Evolutionary conservation across 2,888 invertebrate species (phyloP).

Genomic region (Drosophila lacicola): DNA sequence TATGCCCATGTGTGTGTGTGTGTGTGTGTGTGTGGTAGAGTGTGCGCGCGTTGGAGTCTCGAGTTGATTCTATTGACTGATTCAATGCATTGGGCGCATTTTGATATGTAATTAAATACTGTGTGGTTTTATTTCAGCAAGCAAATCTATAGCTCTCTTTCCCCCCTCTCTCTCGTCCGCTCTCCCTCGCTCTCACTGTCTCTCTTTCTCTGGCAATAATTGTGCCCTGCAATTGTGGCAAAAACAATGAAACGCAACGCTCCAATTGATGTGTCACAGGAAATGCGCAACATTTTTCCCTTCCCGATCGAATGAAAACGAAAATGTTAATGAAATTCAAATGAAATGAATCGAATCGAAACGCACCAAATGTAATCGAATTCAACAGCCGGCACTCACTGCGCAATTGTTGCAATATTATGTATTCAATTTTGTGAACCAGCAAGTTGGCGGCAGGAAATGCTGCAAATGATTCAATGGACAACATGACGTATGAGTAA

Average conservation of each 20-base stretch:
- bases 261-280: slow-evolving; percentile 63
- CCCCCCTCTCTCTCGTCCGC: not conserved
- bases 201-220: slow-evolving; percentile 31
- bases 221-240: slow-evolving; percentile 51
- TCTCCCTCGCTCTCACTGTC: not conserved
- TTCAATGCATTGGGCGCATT: slow-evolving; percentile 57
- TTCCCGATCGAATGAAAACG: slow-evolving; percentile 22
- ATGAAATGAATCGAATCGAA: slow-evolving; percentile 33
- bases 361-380: slow-evolving; percentile 16
- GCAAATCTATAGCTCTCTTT: slow-evolving; percentile 21
- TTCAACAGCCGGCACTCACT: slow-evolving; percentile 1
- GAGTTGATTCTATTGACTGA: slow-evolving; percentile 21
- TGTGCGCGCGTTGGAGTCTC: not conserved
- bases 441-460: slow-evolving; percentile 24
- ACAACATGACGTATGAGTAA: slow-evolving; percentile 31
- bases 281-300: slow-evolving; percentile 58
- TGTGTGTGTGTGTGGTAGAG: not conserved
- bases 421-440: slow-evolving; percentile 9
- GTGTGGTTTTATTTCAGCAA: slow-evolving; percentile 58
- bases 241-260: slow-evolving; percentile 57
- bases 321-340: slow-evolving; percentile 36
- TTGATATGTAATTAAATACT: slow-evolving; percentile 76
- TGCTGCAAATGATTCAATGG: slow-evolving; percentile 24
- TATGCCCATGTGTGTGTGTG: not conserved
- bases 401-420: slow-evolving; percentile 19